A percentile compares a stretch with the other conserved stretches of the same genome.
These are phyloP conservation scores for Alcis repandata DNA, from an alignment of 2,888 invertebrate species.

Conservation along the genomic window DNA sequence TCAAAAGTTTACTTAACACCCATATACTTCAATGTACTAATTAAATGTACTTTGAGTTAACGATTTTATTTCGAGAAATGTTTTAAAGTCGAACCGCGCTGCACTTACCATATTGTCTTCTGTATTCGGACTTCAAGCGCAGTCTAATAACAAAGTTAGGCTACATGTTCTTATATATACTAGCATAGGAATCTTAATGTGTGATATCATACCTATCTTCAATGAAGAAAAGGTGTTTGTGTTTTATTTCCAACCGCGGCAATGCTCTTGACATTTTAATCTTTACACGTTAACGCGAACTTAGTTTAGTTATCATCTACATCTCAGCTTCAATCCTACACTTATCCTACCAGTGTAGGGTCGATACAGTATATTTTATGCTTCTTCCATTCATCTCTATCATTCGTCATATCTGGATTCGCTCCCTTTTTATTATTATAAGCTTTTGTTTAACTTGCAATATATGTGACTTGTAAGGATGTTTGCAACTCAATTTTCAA, in stretches of 20 bases:
- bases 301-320: no score
- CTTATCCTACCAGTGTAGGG: no score
- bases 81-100: neutral
- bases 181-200: slow-evolving; percentile 43
- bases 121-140: slow-evolving; percentile 48
- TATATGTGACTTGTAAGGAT: no score
- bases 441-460: no score
- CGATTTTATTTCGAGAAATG: neutral
- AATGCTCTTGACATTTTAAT: slow-evolving; percentile 56
- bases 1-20: no score
- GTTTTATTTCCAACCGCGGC: slow-evolving; percentile 42
- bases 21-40: no score
- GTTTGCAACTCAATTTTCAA: no score
- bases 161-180: slow-evolving; percentile 56
- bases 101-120: slow-evolving; percentile 63
- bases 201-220: slow-evolving; percentile 49
- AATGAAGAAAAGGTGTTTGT: slow-evolving; percentile 55
- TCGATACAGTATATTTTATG: no score
- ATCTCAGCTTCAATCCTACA: no score
- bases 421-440: no score
- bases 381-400: no score
- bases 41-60: neutral
- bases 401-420: no score
- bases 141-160: slow-evolving; percentile 50
- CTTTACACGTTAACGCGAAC: slow-evolving; percentile 32